Evolutionary conservation across 2,888 invertebrate species (phyloP).

Genomic region (Tethea ocularis): DNA sequence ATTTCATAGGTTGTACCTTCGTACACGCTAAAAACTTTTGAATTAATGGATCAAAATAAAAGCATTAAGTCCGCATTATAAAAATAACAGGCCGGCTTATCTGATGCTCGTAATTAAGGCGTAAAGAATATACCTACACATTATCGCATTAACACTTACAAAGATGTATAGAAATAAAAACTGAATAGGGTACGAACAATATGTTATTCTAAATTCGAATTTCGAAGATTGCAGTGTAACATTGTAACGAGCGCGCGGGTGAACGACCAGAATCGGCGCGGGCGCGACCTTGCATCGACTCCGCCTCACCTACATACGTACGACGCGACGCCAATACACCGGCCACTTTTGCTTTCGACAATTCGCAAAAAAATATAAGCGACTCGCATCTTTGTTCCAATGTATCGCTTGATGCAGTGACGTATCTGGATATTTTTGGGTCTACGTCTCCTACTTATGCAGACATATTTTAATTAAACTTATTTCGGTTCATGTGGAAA

Average conservation of each 20-base stretch:
- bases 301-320: constrained; percentile 81
- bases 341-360: constrained; percentile 82
- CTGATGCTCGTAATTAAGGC: background rate
- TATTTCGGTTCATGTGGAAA: background rate
- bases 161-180: constrained; percentile 13
- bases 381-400: constrained; percentile 37
- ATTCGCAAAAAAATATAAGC: constrained; percentile 72
- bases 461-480: background rate
- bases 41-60: background rate
- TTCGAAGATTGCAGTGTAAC: constrained; percentile 54
- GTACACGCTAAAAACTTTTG: background rate
- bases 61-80: background rate
- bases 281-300: constrained; percentile 79
- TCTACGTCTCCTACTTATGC: no score
- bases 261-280: constrained; percentile 81
- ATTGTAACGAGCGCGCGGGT: constrained; percentile 58
- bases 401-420: constrained; percentile 20
- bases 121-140: background rate
- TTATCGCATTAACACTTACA: constrained; percentile 3
- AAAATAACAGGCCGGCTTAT: background rate
- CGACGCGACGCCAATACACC: constrained; percentile 69
- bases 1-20: no score
- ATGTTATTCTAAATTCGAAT: constrained; percentile 33
- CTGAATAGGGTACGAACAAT: constrained; percentile 9
- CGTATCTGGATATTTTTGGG: constrained; percentile 20